phyloP scores from a whole-genome alignment of 2,113 vertebrate species.

The Gavialis gangeticus region DNA sequence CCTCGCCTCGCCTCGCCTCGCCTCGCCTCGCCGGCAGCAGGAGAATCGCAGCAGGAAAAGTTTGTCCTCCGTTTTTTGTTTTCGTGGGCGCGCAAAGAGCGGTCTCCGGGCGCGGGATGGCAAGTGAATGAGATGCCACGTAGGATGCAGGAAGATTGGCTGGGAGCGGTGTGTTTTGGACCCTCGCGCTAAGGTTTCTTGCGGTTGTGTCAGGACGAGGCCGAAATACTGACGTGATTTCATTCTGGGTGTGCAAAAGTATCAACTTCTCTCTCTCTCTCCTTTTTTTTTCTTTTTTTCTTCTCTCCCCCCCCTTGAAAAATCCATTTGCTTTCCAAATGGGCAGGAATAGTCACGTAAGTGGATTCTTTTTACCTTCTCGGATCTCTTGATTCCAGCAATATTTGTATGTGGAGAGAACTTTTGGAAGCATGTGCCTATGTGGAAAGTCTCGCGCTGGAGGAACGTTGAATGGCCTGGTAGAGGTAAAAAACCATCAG shows the following conservation, averaged over 20 bases:
- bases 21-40: constrained; percentile 38
- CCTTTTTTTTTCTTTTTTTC: not conserved
- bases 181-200: not conserved
- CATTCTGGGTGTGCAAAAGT: not conserved
- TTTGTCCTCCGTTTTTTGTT: too few species aligned
- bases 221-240: not conserved
- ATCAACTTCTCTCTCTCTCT: rapidly evolving
- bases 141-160: rapidly evolving
- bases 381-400: not conserved
- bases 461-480: not conserved
- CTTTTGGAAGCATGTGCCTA: not conserved
- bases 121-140: too few species aligned
- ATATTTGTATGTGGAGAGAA: not conserved
- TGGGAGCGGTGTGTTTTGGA: not conserved
- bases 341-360: not conserved
- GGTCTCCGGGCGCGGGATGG: too few species aligned
- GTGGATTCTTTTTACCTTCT: not conserved
- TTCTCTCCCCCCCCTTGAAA: not conserved
- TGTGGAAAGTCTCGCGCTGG: not conserved
- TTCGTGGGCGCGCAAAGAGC: too few species aligned
- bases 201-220: not conserved
- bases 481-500: not conserved
- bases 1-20: not conserved
- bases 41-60: too few species aligned
- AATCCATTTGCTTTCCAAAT: not conserved